These are phyloP conservation scores for Lipotes vexillifer DNA, from an alignment of 2,113 vertebrate genomes.

Conservation along the genomic window DNA sequence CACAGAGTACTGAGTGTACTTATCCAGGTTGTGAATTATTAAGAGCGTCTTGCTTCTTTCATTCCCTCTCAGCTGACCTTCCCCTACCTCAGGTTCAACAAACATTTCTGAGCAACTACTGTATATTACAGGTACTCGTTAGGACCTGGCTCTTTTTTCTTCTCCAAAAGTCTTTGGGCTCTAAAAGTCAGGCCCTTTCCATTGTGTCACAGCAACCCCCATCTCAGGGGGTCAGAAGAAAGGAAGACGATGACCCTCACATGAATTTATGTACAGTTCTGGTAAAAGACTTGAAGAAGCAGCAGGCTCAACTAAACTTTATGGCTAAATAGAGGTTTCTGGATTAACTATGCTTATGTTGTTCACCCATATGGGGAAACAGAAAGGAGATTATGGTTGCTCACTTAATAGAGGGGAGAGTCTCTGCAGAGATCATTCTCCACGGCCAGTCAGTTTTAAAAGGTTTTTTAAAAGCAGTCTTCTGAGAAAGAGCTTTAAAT, in stretches of 20 bases:
- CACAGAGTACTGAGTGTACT: not conserved
- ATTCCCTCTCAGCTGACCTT: not conserved
- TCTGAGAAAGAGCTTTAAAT: not conserved
- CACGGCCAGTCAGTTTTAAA: not conserved
- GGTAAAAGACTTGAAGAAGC: not conserved
- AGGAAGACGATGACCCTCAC: not conserved
- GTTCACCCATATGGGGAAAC: not conserved
- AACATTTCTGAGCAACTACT: not conserved
- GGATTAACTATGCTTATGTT: not conserved
- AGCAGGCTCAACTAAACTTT: constrained; percentile 6
- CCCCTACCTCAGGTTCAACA: not conserved
- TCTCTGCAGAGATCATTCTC: not conserved
- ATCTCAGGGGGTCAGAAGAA: not conserved
- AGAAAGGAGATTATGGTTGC: not conserved
- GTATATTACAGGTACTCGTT: not conserved
- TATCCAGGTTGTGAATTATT: not conserved
- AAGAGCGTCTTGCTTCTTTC: not conserved
- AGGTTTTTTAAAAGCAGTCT: not conserved
- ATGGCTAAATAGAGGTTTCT: not conserved
- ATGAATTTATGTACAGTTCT: not conserved
- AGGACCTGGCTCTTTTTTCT: not conserved
- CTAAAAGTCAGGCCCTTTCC: not conserved
- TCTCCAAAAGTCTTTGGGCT: not conserved
- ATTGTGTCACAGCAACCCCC: not conserved
- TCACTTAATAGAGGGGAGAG: not conserved